Evolutionary conservation across 2,113 vertebrate species (phyloP).

Genomic region (Cyphomyrus plagiostoma): DNA sequence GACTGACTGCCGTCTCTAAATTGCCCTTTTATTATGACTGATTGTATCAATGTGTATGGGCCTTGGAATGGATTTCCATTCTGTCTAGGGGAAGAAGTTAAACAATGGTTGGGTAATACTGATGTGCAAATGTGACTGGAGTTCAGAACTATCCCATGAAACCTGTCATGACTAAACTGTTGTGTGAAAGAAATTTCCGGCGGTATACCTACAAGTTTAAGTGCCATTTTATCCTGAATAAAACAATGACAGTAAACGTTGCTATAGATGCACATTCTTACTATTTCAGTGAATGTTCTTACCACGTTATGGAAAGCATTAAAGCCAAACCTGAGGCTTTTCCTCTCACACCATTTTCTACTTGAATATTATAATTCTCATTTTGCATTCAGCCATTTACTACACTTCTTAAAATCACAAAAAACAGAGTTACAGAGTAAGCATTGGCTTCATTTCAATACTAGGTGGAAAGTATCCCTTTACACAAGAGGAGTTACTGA

Average conservation of each 20-base stretch:
- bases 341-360: not conserved
- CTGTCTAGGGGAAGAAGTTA: not conserved
- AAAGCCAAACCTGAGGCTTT: not conserved
- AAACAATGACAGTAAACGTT: not conserved
- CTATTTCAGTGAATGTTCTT: not conserved
- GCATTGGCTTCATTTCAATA: not conserved
- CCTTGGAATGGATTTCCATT: not conserved
- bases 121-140: not conserved
- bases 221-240: not conserved
- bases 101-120: not conserved
- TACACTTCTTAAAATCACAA: not conserved
- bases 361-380: not conserved
- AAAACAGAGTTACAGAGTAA: not conserved
- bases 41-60: not conserved
- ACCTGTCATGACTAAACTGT: not conserved
- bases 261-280: not conserved
- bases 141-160: not conserved
- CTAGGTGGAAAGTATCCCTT: not conserved
- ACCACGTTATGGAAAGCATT: not conserved
- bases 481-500: not conserved
- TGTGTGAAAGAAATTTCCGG: not conserved
- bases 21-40: not conserved
- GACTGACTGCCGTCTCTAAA: not conserved
- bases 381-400: not conserved
- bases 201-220: not conserved